Evolutionary conservation across 2,797 vertebrate species (phyloP).

Genomic region (Varecia variegata): DNA sequence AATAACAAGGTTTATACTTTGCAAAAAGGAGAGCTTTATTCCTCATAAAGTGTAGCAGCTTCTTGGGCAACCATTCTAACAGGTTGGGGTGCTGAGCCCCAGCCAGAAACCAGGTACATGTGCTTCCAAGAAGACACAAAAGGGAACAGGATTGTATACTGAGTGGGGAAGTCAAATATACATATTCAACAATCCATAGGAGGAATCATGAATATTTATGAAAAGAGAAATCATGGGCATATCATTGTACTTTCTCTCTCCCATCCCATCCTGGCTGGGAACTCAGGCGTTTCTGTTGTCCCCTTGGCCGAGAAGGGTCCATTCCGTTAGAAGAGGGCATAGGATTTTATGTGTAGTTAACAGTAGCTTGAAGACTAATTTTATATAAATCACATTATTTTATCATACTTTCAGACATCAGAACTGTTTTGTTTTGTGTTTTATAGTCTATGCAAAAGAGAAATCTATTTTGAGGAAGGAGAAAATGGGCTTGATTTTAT

Average conservation of each 20-base stretch:
- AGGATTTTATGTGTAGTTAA: background rate
- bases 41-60: background rate
- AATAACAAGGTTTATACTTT: background rate
- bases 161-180: background rate
- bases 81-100: background rate
- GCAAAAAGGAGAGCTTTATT: background rate
- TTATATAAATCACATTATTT: background rate
- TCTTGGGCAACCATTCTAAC: background rate
- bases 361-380: background rate
- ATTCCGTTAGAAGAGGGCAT: background rate
- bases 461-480: background rate
- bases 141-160: background rate
- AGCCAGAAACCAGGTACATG: background rate
- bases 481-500: background rate
- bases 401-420: background rate
- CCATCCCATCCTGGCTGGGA: background rate
- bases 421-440: background rate
- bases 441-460: background rate
- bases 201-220: background rate
- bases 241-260: background rate
- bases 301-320: background rate
- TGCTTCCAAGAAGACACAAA: background rate
- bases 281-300: background rate
- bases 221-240: background rate
- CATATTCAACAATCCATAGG: background rate